phyloP scores from a whole-genome alignment of 1,140 invertebrate genomes.

The Oscheius sp. region DNA sequence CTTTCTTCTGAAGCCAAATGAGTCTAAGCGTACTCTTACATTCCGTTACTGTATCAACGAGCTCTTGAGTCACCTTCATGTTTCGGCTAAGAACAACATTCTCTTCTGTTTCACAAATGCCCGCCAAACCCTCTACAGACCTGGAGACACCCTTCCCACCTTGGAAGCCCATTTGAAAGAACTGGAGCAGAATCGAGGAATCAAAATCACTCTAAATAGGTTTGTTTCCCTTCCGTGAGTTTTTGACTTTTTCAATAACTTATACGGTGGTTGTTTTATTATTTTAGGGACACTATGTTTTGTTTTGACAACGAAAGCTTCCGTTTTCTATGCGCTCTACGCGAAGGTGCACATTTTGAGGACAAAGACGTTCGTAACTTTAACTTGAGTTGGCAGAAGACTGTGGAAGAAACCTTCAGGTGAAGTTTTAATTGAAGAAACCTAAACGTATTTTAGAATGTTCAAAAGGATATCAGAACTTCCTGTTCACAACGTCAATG shows the following conservation, averaged over 20 bases:
- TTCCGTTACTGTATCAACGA: constrained; percentile 45
- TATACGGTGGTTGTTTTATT: too few species aligned
- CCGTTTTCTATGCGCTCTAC: constrained; percentile 35
- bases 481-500: neutral
- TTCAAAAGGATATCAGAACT: neutral
- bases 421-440: too few species aligned
- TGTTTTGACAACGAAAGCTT: constrained; percentile 42
- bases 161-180: constrained; percentile 16
- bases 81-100: constrained; percentile 49
- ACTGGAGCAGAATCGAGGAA: constrained; percentile 4
- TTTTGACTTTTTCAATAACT: neutral
- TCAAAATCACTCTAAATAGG: constrained; percentile 17
- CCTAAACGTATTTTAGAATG: neutral
- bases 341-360: constrained; percentile 7
- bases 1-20: constrained; percentile 41
- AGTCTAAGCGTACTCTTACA: constrained; percentile 18
- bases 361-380: constrained; percentile 3
- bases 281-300: constrained; percentile 24
- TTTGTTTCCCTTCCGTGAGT: neutral
- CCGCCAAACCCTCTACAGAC: constrained; percentile 23
- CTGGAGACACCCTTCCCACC: constrained; percentile 33
- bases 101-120: constrained; percentile 46
- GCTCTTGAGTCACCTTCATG: constrained; percentile 45
- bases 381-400: constrained; percentile 25
- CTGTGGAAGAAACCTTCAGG: constrained; percentile 29